Percentiles rank a stretch among this genome's conserved stretches.
phyloP scores from a whole-genome alignment of 2,888 invertebrate species.

The Erynnis tages region DNA sequence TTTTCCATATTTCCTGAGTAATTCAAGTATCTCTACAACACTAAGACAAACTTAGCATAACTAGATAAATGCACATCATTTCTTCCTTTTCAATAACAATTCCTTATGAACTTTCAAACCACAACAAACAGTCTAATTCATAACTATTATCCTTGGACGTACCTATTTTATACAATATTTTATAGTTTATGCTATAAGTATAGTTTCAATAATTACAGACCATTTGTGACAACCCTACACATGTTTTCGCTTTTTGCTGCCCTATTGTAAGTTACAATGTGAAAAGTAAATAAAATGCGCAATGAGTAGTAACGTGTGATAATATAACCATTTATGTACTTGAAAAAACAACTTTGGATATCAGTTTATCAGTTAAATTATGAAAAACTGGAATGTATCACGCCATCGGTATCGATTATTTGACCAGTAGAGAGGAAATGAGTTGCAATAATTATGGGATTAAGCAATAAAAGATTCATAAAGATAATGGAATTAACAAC shows the following conservation, averaged over 20 bases:
- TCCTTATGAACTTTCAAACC: too few relatives aligned
- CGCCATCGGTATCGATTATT: conserved; percentile 8
- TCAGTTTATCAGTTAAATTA: conserved; percentile 3
- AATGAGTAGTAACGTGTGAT: not conserved
- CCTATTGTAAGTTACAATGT: conserved; percentile 4
- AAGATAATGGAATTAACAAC: not conserved
- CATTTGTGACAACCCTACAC: conserved; percentile 11
- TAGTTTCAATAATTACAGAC: too few relatives aligned
- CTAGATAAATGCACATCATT: too few relatives aligned
- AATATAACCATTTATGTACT: conserved; percentile 8
- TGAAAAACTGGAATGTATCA: not conserved
- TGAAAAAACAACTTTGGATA: conserved; percentile 9
- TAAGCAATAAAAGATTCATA: not conserved
- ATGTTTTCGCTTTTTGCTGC: not conserved
- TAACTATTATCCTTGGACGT: too few relatives aligned
- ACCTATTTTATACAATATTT: too few relatives aligned
- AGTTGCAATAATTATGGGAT: not conserved
- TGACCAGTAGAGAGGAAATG: not conserved
- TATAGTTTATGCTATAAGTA: too few relatives aligned
- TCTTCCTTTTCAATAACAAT: too few relatives aligned
- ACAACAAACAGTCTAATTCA: too few relatives aligned
- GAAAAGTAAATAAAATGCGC: conserved; percentile 1
- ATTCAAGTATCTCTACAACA: too few relatives aligned
- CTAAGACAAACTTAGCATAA: too few relatives aligned
- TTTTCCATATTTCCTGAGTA: too few relatives aligned